Percentiles rank a stretch among this genome's conserved stretches.
Evolutionary conservation across 2,113 vertebrate species (phyloP).

Genomic region (Crotalus helleri): DNA sequence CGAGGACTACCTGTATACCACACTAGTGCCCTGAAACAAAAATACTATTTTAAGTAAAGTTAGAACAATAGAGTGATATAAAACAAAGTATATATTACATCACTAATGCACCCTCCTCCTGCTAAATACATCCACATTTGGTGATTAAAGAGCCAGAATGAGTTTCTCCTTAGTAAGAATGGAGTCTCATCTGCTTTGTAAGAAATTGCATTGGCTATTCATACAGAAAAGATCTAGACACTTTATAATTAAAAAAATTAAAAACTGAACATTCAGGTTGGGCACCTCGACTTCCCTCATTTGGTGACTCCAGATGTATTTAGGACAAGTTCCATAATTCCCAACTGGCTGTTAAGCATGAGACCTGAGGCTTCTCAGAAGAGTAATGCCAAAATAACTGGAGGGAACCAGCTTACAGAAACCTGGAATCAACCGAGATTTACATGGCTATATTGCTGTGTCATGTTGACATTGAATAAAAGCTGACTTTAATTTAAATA

Average conservation of each 20-base stretch:
- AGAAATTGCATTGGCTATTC: background rate
- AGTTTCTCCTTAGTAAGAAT: background rate
- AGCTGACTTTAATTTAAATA: background rate
- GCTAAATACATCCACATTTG: background rate
- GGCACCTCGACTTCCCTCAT: background rate
- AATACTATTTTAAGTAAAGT: background rate
- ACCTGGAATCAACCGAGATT: background rate
- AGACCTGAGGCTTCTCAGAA: background rate
- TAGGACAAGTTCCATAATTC: background rate
- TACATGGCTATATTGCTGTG: background rate
- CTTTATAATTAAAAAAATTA: background rate
- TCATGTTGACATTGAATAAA: background rate
- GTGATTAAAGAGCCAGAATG: background rate
- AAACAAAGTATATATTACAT: background rate
- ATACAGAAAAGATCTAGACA: background rate
- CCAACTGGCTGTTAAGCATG: background rate
- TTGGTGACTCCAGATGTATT: background rate
- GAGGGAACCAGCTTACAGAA: background rate
- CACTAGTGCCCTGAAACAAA: background rate
- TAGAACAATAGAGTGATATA: background rate
- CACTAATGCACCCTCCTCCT: background rate
- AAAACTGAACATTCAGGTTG: background rate
- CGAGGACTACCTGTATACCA: background rate
- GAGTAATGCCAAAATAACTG: background rate
- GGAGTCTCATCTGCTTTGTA: background rate